A percentile compares a stretch with the other conserved stretches of the same genome.
Evolutionary conservation across 2,113 vertebrate genomes (phyloP).

Genomic region (Oxyura jamaicensis): DNA sequence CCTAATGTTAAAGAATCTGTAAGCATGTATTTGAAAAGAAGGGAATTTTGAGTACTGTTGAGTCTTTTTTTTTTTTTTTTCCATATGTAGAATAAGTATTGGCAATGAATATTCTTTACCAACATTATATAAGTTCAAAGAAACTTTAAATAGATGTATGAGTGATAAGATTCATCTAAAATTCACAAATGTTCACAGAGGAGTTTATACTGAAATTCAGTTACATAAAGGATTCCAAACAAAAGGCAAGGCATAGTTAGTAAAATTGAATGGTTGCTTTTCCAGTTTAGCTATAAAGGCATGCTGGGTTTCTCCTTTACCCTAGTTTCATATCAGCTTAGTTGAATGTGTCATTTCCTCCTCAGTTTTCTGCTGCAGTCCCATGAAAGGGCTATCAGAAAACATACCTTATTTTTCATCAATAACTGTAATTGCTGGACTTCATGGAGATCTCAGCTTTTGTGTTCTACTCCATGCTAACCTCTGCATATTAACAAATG

Average conservation of each 20-base stretch:
- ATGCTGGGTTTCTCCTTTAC: not conserved
- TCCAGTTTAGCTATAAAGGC: not conserved
- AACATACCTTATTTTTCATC: not conserved
- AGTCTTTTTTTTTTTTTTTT: not conserved
- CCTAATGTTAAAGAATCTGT: fast-evolving
- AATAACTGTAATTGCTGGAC: not conserved
- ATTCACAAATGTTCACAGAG: not conserved
- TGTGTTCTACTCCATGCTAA: not conserved
- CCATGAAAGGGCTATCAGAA: not conserved
- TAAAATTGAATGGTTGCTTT: not conserved
- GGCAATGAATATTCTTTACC: not conserved
- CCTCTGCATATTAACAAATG: not conserved
- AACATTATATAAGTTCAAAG: not conserved
- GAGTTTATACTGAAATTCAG: not conserved
- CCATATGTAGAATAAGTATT: not conserved
- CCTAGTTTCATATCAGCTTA: fast-evolving
- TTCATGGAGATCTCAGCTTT: not conserved
- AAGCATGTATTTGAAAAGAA: not conserved
- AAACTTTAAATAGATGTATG: not conserved
- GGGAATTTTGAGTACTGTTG: not conserved
- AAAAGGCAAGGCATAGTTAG: not conserved
- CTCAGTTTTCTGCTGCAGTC: not conserved
- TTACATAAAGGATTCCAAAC: not conserved
- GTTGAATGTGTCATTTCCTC: not conserved
- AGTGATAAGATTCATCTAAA: not conserved